A percentile compares a stretch with the other conserved stretches of the same genome.
Conservation (phyloP, 2,888 invertebrate species). For the Apamea epomidion region DNA sequence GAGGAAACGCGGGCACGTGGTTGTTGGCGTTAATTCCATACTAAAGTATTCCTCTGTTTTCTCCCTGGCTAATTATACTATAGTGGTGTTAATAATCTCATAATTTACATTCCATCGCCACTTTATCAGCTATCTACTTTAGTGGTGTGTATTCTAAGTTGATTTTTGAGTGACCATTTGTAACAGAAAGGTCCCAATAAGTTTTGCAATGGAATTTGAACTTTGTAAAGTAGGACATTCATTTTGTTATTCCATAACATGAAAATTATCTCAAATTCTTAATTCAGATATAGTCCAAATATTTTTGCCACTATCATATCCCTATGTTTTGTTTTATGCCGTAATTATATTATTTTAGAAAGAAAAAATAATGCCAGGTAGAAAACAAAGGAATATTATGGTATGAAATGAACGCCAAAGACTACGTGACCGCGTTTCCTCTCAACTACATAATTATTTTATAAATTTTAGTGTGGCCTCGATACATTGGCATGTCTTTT, state of each 20-base stretch:
- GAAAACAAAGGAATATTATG: background rate
- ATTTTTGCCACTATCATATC: background rate
- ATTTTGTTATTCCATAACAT: background rate
- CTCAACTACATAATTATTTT: background rate
- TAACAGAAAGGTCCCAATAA: background rate
- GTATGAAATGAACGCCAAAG: background rate
- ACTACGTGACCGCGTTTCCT: background rate
- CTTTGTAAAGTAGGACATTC: background rate
- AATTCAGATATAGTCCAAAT: background rate
- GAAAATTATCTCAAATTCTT: background rate
- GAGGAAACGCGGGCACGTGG: background rate
- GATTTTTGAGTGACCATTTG: too few relatives aligned
- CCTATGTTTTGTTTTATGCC: background rate
- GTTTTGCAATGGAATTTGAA: too few relatives aligned
- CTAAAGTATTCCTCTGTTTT: background rate
- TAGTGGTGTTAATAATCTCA: background rate
- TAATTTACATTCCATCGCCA: background rate
- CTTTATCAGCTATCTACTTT: background rate
- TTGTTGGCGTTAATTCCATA: background rate
- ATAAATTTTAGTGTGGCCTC: constrained; percentile 24
- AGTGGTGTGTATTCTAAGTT: background rate
- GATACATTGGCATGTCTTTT: constrained; percentile 44
- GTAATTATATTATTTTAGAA: background rate
- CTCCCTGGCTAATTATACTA: background rate
- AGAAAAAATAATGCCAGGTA: background rate